These are phyloP conservation scores for Camelus dromedarius DNA, from an alignment of 2,113 vertebrate genomes.

Conservation along the genomic window DNA sequence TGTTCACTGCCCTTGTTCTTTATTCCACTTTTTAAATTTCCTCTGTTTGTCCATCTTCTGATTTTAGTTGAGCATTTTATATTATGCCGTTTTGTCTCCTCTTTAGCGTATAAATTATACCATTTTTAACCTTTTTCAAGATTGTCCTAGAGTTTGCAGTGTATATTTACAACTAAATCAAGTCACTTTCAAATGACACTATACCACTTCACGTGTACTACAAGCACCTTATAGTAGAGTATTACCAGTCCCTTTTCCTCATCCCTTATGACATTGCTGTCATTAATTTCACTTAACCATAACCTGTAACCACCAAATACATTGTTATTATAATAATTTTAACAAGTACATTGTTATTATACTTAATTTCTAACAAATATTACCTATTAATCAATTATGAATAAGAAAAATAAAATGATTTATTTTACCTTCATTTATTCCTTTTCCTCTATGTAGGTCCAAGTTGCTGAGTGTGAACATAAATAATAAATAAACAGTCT, in stretches of 20 bases:
- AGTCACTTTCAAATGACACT: background rate
- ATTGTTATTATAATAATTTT: background rate
- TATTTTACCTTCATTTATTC: background rate
- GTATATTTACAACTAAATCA: background rate
- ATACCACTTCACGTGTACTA: rapidly evolving
- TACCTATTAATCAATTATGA: background rate
- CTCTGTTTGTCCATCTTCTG: background rate
- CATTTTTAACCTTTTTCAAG: background rate
- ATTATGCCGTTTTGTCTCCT: background rate
- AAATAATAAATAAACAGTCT: background rate
- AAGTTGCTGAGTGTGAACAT: background rate
- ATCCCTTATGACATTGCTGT: background rate
- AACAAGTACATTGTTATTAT: background rate
- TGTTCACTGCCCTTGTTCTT: background rate
- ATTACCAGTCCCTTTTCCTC: background rate
- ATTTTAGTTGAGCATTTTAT: background rate
- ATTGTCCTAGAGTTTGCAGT: background rate
- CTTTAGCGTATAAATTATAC: background rate
- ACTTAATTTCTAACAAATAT: background rate
- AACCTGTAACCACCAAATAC: background rate
- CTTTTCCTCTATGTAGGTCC: background rate
- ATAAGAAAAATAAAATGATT: background rate
- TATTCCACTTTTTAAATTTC: background rate
- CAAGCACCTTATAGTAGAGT: background rate
- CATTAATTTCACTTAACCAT: background rate